phyloP scores from a whole-genome alignment of 53 echinoderm and acorn worm species.

The Mesocentrotus franciscanus region DNA sequence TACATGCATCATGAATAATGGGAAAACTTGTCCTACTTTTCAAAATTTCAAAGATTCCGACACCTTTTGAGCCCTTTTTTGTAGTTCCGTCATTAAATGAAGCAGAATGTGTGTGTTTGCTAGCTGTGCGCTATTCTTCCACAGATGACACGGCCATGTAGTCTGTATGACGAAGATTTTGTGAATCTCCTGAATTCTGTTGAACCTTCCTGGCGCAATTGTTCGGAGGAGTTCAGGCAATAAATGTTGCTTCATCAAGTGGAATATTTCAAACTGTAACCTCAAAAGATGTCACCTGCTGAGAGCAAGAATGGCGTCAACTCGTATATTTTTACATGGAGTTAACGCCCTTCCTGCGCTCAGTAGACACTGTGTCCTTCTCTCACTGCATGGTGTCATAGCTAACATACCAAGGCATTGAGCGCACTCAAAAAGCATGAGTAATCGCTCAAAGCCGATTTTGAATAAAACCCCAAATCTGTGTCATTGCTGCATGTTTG shows the following conservation, averaged over 20 bases:
- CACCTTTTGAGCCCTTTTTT: background rate
- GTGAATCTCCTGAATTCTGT: background rate
- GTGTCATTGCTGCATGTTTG: slow-evolving; percentile 32
- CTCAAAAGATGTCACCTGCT: background rate
- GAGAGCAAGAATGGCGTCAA: background rate
- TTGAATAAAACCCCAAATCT: background rate
- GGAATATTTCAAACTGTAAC: background rate
- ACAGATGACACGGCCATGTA: background rate
- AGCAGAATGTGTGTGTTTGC: background rate
- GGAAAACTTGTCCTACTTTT: background rate
- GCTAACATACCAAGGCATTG: slow-evolving; percentile 25
- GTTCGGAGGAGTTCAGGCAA: background rate
- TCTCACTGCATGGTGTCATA: slow-evolving; percentile 27
- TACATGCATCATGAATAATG: background rate
- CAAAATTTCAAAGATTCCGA: slow-evolving; percentile 38
- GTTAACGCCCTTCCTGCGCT: background rate
- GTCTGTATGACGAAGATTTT: background rate
- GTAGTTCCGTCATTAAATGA: background rate
- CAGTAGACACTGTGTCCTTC: background rate
- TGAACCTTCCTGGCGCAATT: background rate
- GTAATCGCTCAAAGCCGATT: slow-evolving; percentile 44
- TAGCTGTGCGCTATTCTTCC: background rate
- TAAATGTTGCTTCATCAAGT: background rate
- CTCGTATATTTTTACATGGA: background rate
- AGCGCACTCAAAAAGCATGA: slow-evolving; percentile 25